phyloP scores from a whole-genome alignment of 1,140 invertebrate species.

The Watersipora subatra region DNA sequence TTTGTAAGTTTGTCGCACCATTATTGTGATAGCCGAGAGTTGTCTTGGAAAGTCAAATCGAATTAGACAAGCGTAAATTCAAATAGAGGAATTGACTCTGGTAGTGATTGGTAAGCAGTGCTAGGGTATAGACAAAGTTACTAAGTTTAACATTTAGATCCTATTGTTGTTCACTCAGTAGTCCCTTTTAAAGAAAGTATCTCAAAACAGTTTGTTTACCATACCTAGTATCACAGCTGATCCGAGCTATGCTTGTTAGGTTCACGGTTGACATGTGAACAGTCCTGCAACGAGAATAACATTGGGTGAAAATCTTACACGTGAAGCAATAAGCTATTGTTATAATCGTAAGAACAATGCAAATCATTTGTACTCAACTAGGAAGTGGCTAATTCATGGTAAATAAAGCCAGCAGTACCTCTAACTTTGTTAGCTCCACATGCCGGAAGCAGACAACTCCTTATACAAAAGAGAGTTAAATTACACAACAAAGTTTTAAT shows the following conservation, averaged over 20 bases:
- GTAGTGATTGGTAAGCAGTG: not conserved
- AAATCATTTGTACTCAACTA: not conserved
- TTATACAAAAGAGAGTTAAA: too few relatives aligned
- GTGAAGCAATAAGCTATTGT: not conserved
- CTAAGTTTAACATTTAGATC: not conserved
- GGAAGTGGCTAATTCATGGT: not conserved
- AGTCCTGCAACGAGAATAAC: slow-evolving; percentile 13
- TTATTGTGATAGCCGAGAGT: too few relatives aligned
- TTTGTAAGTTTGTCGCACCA: too few relatives aligned
- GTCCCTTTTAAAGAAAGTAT: not conserved
- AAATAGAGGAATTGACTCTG: too few relatives aligned
- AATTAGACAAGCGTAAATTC: too few relatives aligned
- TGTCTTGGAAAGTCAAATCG: not conserved
- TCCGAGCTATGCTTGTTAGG: slow-evolving; percentile 16
- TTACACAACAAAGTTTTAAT: too few relatives aligned
- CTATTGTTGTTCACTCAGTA: not conserved
- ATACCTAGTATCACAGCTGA: slow-evolving; percentile 25
- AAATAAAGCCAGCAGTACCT: not conserved
- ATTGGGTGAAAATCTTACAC: not conserved
- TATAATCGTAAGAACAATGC: not conserved
- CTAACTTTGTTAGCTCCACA: too few relatives aligned
- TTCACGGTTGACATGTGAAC: slow-evolving; percentile 24
- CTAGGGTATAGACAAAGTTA: not conserved
- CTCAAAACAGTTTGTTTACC: not conserved
- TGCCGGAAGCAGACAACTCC: too few relatives aligned